Conservation (phyloP, 2,888 invertebrate genomes). For the Cephus rjabovi region DNA sequence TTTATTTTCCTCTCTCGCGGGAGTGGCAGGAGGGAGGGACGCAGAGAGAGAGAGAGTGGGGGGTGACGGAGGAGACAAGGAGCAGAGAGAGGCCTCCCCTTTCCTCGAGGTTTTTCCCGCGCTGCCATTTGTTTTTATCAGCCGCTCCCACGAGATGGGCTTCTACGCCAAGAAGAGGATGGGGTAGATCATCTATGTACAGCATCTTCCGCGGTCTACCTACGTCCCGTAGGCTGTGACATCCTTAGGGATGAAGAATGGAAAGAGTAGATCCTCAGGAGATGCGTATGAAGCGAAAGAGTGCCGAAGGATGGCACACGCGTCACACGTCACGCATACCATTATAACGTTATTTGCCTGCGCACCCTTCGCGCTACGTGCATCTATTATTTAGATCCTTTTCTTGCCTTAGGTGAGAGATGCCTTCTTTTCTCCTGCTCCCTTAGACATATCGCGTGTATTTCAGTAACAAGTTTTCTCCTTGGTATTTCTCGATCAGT, state of each 20-base stretch:
- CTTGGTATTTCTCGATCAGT: not conserved
- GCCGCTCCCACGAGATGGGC: slow-evolving; percentile 17
- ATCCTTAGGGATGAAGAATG: slow-evolving; percentile 7
- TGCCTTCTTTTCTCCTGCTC: slow-evolving; percentile 6
- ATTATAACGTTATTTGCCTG: slow-evolving; percentile 59
- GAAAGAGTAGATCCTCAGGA: slow-evolving; percentile 17
- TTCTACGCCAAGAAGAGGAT: not conserved
- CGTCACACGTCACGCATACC: slow-evolving; percentile 51
- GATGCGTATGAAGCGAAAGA: slow-evolving; percentile 5
- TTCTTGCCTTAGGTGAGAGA: slow-evolving; percentile 7
- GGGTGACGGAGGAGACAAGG: slow-evolving; percentile 5
- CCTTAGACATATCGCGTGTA: not conserved
- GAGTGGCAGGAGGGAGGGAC: slow-evolving; percentile 26
- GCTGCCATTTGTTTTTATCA: slow-evolving; percentile 66
- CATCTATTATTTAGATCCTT: slow-evolving; percentile 54
- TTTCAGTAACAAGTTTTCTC: slow-evolving; percentile 11
- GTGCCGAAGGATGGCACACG: slow-evolving; percentile 32
- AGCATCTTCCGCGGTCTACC: slow-evolving; percentile 37
- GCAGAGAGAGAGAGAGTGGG: slow-evolving; percentile 6
- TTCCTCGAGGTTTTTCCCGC: slow-evolving; percentile 38
- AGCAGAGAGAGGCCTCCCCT: slow-evolving; percentile 33
- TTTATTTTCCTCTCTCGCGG: slow-evolving; percentile 56
- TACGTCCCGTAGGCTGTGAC: slow-evolving; percentile 28
- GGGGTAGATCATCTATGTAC: slow-evolving; percentile 20
- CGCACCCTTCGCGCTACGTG: slow-evolving; percentile 31